Evolutionary conservation across 2,113 vertebrate genomes (phyloP).

Genomic region (Tympanuchus pallidicinctus): DNA sequence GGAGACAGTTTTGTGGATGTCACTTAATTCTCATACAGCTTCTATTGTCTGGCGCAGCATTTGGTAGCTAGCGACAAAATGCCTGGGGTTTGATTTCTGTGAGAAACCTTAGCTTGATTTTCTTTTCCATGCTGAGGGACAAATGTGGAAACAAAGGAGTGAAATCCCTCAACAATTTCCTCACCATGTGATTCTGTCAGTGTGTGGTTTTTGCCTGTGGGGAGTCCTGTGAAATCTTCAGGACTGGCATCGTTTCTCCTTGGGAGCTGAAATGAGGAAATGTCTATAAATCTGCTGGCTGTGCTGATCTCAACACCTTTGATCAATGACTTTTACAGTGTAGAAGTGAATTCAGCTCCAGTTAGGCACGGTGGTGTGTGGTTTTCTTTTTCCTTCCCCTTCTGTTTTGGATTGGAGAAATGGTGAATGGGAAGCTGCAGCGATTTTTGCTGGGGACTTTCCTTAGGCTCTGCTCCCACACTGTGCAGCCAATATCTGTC

Average conservation of each 20-base stretch:
- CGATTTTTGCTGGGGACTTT: not conserved
- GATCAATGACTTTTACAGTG: not conserved
- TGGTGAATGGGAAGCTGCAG: not conserved
- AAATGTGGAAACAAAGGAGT: not conserved
- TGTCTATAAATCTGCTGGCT: not conserved
- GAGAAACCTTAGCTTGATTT: not conserved
- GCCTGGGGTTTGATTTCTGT: not conserved
- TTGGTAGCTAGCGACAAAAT: not conserved
- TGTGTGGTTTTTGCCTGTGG: not conserved
- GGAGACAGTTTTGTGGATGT: not conserved
- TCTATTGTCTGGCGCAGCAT: not conserved
- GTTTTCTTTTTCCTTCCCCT: rapidly evolving
- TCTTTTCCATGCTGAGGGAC: not conserved
- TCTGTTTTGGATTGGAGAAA: not conserved
- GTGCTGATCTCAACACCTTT: not conserved
- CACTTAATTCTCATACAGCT: not conserved
- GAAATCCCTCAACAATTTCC: not conserved
- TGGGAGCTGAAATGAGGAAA: not conserved
- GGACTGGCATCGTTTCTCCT: not conserved
- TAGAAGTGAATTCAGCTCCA: not conserved
- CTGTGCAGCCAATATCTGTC: rapidly evolving
- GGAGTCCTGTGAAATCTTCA: not conserved
- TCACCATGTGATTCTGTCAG: not conserved
- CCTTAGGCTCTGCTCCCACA: not conserved
- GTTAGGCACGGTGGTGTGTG: not conserved